Conservation (phyloP, 2,797 vertebrate genomes). For the Manis crassicaudata region DNA sequence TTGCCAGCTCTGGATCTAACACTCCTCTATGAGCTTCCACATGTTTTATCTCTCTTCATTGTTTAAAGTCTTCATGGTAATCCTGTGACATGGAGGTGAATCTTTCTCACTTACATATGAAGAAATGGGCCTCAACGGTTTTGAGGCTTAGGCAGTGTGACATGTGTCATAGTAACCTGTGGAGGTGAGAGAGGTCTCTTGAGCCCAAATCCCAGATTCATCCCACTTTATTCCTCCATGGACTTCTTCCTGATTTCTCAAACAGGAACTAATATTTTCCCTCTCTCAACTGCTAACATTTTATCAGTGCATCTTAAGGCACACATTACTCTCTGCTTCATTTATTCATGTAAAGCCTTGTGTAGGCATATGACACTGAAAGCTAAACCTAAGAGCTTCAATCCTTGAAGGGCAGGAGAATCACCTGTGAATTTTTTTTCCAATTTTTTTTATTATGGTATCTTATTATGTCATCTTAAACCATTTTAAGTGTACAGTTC, state of each 20-base stretch:
- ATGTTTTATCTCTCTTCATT: background rate
- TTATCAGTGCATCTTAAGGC: background rate
- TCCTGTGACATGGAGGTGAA: background rate
- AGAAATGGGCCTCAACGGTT: background rate
- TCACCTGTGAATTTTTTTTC: background rate
- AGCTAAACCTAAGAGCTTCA: background rate
- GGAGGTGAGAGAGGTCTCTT: background rate
- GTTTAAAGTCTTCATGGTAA: constrained; percentile 33
- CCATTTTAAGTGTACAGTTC: background rate
- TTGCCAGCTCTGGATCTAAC: background rate
- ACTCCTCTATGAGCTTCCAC: background rate
- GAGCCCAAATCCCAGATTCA: background rate
- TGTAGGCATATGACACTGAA: background rate
- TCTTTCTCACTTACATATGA: background rate
- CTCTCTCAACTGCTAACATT: background rate
- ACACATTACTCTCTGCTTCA: background rate
- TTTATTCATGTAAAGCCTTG: background rate
- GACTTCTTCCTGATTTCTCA: background rate
- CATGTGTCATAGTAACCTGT: background rate
- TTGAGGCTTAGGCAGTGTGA: background rate
- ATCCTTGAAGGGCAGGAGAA: background rate
- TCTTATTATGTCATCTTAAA: background rate
- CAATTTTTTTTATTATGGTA: background rate
- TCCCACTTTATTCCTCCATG: background rate
- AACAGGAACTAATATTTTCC: constrained; percentile 2